A percentile compares a stretch with the other conserved stretches of the same genome.
Conservation (phyloP, 1,140 invertebrate genomes). For the Hypsibius dujardini region DNA sequence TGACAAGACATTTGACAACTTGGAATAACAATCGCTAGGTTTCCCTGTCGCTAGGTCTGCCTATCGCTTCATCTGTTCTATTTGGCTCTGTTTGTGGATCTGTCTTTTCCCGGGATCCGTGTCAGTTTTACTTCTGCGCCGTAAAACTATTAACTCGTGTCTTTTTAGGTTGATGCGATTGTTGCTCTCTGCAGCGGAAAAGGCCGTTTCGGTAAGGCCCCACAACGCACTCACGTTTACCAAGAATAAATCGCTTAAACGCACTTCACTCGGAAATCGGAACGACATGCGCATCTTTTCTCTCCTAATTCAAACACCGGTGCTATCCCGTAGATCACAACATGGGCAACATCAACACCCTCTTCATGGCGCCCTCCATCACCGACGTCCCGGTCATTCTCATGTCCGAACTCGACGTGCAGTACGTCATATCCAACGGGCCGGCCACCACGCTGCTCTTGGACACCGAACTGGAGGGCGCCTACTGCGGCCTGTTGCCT, state of each 20-base stretch:
- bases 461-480: background rate
- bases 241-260: too few species aligned
- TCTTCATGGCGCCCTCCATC: background rate
- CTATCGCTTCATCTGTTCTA: background rate
- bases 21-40: too few species aligned
- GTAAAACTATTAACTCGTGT: background rate
- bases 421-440: background rate
- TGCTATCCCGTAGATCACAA: background rate
- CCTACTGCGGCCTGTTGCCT: background rate
- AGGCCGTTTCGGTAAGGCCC: background rate
- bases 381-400: background rate
- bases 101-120: too few species aligned
- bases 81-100: too few species aligned
- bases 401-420: background rate
- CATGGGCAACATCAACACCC: background rate
- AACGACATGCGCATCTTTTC: too few species aligned
- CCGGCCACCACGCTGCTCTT: background rate
- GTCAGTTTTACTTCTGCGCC: too few species aligned
- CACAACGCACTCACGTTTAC: too few species aligned
- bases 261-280: too few species aligned
- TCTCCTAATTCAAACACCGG: too few species aligned
- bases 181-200: conserved; percentile 12
- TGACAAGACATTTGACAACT: too few species aligned
- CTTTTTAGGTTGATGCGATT: background rate
- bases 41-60: background rate